Evolutionary conservation across 2,113 vertebrate species (phyloP).

Genomic region (Calidris pygmaea): DNA sequence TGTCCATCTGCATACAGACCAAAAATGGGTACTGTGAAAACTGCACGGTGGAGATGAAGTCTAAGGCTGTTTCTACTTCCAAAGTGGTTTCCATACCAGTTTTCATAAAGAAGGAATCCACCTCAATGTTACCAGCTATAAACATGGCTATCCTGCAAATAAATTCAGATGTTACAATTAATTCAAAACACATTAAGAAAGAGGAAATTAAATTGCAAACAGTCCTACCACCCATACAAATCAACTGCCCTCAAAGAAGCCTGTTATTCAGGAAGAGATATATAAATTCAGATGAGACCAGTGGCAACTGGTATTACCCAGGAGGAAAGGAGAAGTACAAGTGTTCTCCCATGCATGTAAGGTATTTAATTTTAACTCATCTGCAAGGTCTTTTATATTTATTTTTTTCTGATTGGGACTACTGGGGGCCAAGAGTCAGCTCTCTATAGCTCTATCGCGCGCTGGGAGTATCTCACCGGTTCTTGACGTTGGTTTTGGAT

Average conservation of each 20-base stretch:
- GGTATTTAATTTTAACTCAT: neutral
- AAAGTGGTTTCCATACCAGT: constrained; percentile 85
- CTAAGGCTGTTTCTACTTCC: constrained; percentile 84
- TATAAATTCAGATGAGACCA: neutral
- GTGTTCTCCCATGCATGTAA: neutral
- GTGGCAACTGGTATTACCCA: neutral
- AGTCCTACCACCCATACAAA: neutral
- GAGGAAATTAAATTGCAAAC: neutral
- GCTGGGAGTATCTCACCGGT: constrained; percentile 79
- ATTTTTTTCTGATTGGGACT: neutral
- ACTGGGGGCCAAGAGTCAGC: neutral
- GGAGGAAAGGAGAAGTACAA: neutral
- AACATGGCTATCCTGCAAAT: constrained; percentile 82
- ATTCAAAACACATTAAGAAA: neutral
- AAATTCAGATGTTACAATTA: neutral
- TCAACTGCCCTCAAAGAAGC: neutral
- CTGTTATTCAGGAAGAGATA: neutral
- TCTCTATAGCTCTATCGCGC: neutral
- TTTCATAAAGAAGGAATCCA: constrained; percentile 89
- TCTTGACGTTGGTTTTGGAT: constrained; percentile 95
- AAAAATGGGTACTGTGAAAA: constrained; percentile 97
- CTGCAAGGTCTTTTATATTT: neutral
- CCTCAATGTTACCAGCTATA: constrained; percentile 80
- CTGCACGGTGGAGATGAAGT: constrained; percentile 94
- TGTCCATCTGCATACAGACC: constrained; percentile 97